A percentile compares a stretch with the other conserved stretches of the same genome.
Conservation (phyloP, 2,113 vertebrate genomes). For the Antennarius striatus region DNA sequence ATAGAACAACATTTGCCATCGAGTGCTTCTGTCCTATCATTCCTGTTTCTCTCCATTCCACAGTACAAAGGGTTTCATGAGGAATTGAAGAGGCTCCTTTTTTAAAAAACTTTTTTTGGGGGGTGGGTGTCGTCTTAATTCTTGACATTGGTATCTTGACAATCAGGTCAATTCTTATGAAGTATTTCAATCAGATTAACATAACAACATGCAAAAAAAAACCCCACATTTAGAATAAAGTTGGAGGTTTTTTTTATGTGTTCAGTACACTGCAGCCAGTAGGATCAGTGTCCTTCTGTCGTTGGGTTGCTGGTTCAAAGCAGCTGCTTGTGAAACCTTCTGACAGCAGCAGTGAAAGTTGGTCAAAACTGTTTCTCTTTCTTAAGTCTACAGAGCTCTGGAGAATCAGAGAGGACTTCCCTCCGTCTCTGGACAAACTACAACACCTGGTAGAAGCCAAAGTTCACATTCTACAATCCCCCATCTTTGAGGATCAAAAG, state of each 20-base stretch:
- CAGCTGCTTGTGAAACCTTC: too few relatives aligned
- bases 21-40: background rate
- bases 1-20: background rate
- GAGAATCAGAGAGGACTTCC: constrained; percentile 27
- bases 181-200: too few relatives aligned
- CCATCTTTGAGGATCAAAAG: too few relatives aligned
- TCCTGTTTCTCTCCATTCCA: constrained; percentile 30
- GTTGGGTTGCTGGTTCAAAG: too few relatives aligned
- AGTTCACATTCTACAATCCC: constrained; percentile 39
- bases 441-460: constrained; percentile 57
- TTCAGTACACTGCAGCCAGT: too few relatives aligned
- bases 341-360: constrained; percentile 1
- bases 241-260: too few relatives aligned
- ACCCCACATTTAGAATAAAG: too few relatives aligned
- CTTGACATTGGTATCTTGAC: too few relatives aligned
- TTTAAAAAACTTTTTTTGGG: background rate
- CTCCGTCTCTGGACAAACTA: constrained; percentile 46
- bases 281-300: too few relatives aligned
- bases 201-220: too few relatives aligned
- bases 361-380: background rate
- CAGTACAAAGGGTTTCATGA: constrained; percentile 2
- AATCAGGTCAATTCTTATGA: too few relatives aligned
- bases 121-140: constrained; percentile 11
- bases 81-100: too few relatives aligned
- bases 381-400: constrained; percentile 35